Evolutionary conservation across 1,140 invertebrate species (phyloP), one percentile per base, ranked within the genome.

Genomic region (Bombyx mandarina): DNA sequence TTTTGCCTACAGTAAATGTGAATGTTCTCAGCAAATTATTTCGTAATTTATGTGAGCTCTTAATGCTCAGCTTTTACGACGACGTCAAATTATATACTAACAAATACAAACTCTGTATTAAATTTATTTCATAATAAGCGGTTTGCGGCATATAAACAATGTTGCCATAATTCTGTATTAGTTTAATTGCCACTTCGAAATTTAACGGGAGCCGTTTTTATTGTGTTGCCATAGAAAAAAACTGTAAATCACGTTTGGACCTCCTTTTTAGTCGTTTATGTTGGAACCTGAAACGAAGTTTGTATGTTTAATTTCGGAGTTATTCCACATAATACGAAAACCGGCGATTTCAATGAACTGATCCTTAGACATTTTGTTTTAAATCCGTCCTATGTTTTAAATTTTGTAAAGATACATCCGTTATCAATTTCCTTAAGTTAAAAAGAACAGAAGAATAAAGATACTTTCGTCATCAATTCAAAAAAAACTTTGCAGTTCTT

Each of bases 161-260:
- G 52, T 54, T 54, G 52, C 54, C 18, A 43, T 55, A 55, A 55
- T 56, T 42, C 35, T 45, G 43, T 56, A 46, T n/a, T 47, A 18
- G 46, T 56, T 56, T 48, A 56, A 56, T 49, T 48, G 43, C 49
- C 43, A 12, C 12, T 42, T 35, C 45, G 45, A 51, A 26, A n/a
- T 22, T 51, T 51, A 51, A 56, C 54, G 45, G 54, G 46, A 56
- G 54, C 54, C 22, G 54, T 56, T 56, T 56, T 56, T 56, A 26
- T 54, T 35, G 22, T 51, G 50, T 26, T 51, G 45, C 45, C n/a
- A 47, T 35, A 35, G 50, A 9, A 51, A 51, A 45, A 51, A 51
- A 51, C 42, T 35, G 8, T 51, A 51, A 51, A 51, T 51, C 50
- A 51, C 22, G 18, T 35, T 5, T 3, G 4, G 26, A 5, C 22